Evolutionary conservation across 2,888 invertebrate genomes (phyloP).

Genomic region (Flabesymbios commensalis): DNA sequence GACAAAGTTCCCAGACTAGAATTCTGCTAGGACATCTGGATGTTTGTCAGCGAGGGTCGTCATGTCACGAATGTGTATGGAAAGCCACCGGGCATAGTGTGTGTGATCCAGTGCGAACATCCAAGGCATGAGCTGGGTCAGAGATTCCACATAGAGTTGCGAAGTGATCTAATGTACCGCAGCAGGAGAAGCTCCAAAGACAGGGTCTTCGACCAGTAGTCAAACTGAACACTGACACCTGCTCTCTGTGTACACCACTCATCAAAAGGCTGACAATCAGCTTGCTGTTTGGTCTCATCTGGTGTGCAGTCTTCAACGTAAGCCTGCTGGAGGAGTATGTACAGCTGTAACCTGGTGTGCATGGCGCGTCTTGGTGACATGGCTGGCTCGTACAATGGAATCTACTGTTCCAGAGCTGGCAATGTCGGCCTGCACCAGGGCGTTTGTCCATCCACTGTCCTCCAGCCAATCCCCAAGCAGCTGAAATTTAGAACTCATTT

Average conservation of each 20-base stretch:
- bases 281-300: background rate
- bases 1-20: slow-evolving; percentile 32
- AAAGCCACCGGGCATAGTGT: slow-evolving; percentile 39
- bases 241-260: slow-evolving; percentile 7
- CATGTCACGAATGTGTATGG: slow-evolving; percentile 38
- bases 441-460: slow-evolving; percentile 26
- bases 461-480: slow-evolving; percentile 34
- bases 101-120: slow-evolving; percentile 33
- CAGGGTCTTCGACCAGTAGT: slow-evolving; percentile 1
- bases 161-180: background rate
- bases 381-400: background rate
- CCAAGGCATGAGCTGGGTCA: slow-evolving; percentile 18
- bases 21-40: slow-evolving; percentile 30
- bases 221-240: slow-evolving; percentile 1
- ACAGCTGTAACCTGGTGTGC: background rate
- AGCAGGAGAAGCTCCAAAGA: background rate
- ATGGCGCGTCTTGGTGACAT: background rate
- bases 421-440: too few relatives aligned
- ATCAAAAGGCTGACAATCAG: background rate
- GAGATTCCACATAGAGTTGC: background rate
- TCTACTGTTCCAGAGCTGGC: background rate
- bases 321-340: background rate
- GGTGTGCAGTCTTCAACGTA: background rate
- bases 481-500: background rate
- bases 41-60: slow-evolving; percentile 21